Evolutionary conservation across 92 coral and sea anemone genomes (phyloP).

Genomic region (Porites divaricata): DNA sequence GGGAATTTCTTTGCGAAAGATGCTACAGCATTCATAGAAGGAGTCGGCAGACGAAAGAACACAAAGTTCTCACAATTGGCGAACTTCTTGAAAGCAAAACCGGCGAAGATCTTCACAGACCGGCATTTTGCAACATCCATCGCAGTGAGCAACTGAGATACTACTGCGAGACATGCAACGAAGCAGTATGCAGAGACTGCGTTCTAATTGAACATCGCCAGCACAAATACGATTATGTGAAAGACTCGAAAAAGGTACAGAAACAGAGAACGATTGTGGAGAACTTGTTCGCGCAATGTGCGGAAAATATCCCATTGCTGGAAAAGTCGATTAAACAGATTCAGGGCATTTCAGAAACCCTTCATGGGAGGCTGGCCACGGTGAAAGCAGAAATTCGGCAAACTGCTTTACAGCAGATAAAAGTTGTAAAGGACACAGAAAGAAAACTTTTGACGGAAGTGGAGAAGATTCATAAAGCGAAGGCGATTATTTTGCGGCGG

Average conservation of each 20-base stretch:
- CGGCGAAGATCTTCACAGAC: conserved; percentile 86
- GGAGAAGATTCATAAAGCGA: conserved; percentile 73
- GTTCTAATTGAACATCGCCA: conserved; percentile 86
- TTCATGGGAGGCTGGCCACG: conserved; percentile 78
- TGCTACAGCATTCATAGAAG: conserved; percentile 90
- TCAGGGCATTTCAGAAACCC: conserved; percentile 65
- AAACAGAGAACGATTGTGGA: conserved; percentile 70
- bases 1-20: conserved; percentile 92
- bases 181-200: conserved; percentile 92
- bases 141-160: conserved; percentile 83
- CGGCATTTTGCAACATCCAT: conserved; percentile 83
- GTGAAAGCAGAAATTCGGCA: conserved; percentile 81
- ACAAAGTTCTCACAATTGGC: conserved; percentile 79
- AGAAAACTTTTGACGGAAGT: conserved; percentile 76
- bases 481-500: conserved; percentile 60
- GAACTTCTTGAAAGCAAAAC: conserved; percentile 84
- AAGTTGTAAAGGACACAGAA: conserved; percentile 77
- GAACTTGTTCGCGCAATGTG: conserved; percentile 63
- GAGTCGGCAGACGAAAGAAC: conserved; percentile 92
- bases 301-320: conserved; percentile 55
- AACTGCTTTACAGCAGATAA: conserved; percentile 68
- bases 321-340: conserved; percentile 81
- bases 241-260: conserved; percentile 81
- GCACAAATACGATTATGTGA: conserved; percentile 89
- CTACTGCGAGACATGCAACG: conserved; percentile 92